phyloP scores from a whole-genome alignment of 2,797 vertebrate species.

The Spinus pinus region DNA sequence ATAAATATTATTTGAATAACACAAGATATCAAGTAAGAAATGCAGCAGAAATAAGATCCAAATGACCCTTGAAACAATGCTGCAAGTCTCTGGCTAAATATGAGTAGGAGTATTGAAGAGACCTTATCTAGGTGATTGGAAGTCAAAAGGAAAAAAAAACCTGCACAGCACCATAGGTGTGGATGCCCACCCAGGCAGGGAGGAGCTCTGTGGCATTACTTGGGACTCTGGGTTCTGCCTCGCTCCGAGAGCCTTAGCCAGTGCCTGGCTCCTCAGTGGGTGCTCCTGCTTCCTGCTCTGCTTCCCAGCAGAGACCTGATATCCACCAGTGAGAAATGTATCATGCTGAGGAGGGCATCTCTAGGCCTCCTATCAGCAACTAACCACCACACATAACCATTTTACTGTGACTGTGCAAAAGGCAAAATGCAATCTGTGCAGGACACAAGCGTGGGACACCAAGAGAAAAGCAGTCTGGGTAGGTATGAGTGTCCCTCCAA shows the following conservation, averaged over 20 bases:
- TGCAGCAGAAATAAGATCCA: not conserved
- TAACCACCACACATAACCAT: not conserved
- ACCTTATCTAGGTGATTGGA: not conserved
- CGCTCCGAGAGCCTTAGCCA: fast-evolving
- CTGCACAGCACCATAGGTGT: not conserved
- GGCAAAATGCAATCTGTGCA: not conserved
- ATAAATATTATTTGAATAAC: not conserved
- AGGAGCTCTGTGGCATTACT: not conserved
- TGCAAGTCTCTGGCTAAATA: not conserved
- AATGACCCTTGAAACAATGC: not conserved
- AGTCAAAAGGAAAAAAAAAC: fast-evolving
- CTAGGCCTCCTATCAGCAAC: not conserved
- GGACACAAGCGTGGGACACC: not conserved
- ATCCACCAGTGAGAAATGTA: not conserved
- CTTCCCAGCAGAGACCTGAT: not conserved
- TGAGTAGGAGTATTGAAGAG: not conserved
- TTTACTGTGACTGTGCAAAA: not conserved
- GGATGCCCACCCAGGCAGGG: not conserved
- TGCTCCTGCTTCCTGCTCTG: not conserved
- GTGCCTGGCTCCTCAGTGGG: not conserved
- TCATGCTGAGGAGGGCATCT: not conserved
- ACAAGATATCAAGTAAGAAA: not conserved
- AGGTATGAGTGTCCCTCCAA: not conserved
- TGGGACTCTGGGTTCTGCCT: not conserved
- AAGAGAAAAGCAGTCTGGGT: not conserved